Evolutionary conservation across 2,113 vertebrate species (phyloP).

Genomic region (Cyprinodon brontotheroides): DNA sequence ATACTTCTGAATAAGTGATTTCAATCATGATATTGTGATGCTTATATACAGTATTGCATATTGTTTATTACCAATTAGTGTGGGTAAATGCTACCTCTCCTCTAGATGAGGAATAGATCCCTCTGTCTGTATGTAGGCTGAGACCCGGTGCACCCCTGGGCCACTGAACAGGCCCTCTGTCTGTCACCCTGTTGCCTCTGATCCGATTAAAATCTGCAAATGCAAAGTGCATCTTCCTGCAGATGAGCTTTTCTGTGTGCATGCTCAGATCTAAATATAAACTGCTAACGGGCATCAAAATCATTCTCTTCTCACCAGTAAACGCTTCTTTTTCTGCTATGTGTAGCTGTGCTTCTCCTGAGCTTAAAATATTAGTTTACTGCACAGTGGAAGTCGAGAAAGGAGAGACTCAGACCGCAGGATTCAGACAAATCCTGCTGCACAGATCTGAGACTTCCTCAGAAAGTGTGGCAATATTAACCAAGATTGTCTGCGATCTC

Average conservation of each 20-base stretch:
- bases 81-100: no score
- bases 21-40: no score
- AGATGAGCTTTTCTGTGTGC: background rate
- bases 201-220: background rate
- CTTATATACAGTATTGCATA: no score
- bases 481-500: background rate
- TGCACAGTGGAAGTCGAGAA: background rate
- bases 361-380: background rate
- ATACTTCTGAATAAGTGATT: no score
- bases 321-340: background rate
- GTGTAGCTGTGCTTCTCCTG: background rate
- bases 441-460: conserved; percentile 18
- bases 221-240: background rate
- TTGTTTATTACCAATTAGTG: no score
- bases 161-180: no score
- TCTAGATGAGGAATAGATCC: background rate
- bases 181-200: background rate
- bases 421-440: background rate
- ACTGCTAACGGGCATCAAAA: background rate
- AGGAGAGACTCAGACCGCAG: conserved; percentile 7
- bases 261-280: background rate
- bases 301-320: background rate
- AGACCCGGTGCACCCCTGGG: background rate
- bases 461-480: conserved; percentile 30
- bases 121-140: background rate